Conservation (phyloP, 1,140 invertebrate genomes). For the Pinna nobilis region DNA sequence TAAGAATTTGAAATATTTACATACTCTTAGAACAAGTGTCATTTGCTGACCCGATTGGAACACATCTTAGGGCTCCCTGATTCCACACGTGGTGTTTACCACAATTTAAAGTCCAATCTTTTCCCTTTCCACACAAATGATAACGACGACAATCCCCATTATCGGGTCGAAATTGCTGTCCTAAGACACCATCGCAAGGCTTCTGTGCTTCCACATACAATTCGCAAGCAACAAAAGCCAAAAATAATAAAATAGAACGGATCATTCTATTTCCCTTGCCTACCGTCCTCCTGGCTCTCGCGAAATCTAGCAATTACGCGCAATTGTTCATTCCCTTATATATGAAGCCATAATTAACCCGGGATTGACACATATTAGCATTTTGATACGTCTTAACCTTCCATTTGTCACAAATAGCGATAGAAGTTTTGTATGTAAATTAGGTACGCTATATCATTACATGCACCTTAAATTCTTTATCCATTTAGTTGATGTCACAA, state of each 20-base stretch:
- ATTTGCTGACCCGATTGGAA: constrained; percentile 10
- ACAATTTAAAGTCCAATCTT: constrained; percentile 20
- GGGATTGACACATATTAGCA: too few species aligned
- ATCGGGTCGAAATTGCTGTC: constrained; percentile 36
- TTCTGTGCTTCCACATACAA: constrained; percentile 1
- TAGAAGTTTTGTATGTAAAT: too few species aligned
- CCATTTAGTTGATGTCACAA: too few species aligned
- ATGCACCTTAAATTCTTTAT: too few species aligned
- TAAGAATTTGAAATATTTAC: neutral
- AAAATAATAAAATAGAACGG: neutral
- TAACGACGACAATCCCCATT: constrained; percentile 31
- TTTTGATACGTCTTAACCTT: too few species aligned
- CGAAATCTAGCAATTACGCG: too few species aligned
- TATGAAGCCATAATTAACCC: too few species aligned
- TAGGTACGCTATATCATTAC: too few species aligned
- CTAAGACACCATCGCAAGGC: constrained; percentile 25
- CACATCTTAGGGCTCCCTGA: constrained; percentile 16
- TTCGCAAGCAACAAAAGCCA: neutral
- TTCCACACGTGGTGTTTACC: constrained; percentile 12
- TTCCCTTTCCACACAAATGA: constrained; percentile 35
- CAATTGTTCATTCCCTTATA: too few species aligned
- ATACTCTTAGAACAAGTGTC: constrained; percentile 43
- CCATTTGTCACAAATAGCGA: too few species aligned
- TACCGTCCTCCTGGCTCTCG: too few species aligned
- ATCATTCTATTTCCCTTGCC: too few species aligned